Conservation (phyloP, 2,113 vertebrate species). For the Xerus inauris region DNA sequence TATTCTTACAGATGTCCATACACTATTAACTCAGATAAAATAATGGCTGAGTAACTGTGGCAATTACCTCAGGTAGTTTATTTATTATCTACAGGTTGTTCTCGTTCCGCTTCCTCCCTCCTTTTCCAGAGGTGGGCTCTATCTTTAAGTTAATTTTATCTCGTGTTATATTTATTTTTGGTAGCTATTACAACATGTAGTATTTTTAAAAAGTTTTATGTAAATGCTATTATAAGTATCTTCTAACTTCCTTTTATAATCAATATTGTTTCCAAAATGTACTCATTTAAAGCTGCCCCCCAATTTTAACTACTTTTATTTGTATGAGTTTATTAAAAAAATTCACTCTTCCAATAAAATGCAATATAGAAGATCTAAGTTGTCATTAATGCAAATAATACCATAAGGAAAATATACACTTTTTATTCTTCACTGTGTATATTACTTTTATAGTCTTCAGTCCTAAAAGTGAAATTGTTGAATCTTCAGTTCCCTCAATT, state of each 20-base stretch:
- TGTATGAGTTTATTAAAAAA: not conserved
- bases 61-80: not conserved
- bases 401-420: not conserved
- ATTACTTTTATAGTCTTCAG: not conserved
- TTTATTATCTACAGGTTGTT: not conserved
- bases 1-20: not conserved
- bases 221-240: not conserved
- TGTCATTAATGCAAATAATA: not conserved
- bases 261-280: not conserved
- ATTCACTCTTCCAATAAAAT: not conserved
- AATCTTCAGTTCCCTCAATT: not conserved
- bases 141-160: not conserved
- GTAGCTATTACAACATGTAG: not conserved
- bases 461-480: not conserved
- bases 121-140: not conserved
- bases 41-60: not conserved
- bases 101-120: not conserved
- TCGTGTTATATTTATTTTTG: not conserved
- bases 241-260: not conserved
- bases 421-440: not conserved
- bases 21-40: not conserved
- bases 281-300: too few relatives aligned
- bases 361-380: not conserved
- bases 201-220: not conserved
- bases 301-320: conserved; percentile 3